A percentile compares a stretch with the other conserved stretches of the same genome.
These are phyloP conservation scores for Anhinga rufa DNA, from an alignment of 2,113 vertebrate genomes.

Conservation along the genomic window DNA sequence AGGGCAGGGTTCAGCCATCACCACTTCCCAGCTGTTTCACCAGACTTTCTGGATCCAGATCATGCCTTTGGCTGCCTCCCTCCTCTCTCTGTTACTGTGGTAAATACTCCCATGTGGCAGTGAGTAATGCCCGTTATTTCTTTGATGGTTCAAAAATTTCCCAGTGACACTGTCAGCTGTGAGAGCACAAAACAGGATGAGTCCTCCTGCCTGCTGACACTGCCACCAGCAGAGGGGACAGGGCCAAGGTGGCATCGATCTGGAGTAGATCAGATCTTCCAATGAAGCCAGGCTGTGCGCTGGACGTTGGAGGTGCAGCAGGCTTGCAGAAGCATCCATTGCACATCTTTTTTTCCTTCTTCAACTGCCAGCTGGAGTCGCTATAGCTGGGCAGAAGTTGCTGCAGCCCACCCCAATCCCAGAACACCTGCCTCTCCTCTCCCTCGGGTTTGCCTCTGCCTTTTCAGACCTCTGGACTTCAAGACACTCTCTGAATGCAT, in stretches of 20 bases:
- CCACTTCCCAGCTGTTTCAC: background rate
- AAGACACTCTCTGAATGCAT: background rate
- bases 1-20: background rate
- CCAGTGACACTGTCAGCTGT: accelerated
- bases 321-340: background rate
- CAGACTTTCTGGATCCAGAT: background rate
- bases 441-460: background rate
- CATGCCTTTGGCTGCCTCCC: background rate
- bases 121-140: background rate
- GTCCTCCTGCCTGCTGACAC: background rate
- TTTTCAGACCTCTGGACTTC: background rate
- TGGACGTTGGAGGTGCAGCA: background rate
- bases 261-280: background rate
- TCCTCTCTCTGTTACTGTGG: background rate
- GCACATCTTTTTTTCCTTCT: background rate
- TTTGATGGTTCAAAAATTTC: background rate
- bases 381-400: background rate
- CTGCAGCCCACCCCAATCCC: background rate
- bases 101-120: background rate
- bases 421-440: background rate
- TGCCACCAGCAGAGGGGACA: background rate
- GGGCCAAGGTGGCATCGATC: background rate
- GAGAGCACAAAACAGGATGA: accelerated
- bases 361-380: background rate
- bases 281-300: background rate